Evolutionary conservation across 2,888 invertebrate genomes (phyloP), one percentile per base, ranked within the genome.

Genomic region (Chrysodeixis includens): DNA sequence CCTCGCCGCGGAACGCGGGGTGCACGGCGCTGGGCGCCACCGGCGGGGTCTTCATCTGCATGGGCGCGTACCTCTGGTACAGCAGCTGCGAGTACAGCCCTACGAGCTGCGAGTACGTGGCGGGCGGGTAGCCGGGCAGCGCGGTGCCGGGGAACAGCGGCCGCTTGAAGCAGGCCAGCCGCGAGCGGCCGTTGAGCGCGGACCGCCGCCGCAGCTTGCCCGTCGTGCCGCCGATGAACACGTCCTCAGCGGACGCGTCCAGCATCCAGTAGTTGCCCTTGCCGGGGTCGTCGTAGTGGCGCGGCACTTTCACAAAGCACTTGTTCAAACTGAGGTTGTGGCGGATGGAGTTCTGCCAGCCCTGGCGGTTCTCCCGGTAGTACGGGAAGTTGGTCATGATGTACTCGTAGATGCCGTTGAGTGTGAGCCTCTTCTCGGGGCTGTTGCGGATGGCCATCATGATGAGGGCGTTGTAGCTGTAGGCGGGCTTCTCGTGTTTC

Each of bases 251-350:
- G 30, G 98, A 98, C 1, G 99, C 98, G 90, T 99, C 99, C 84
- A 99, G 92, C 99, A 99, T 99, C 99, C 99, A 99, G 95, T 99
- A 99, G 95, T 99, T 99, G 0, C 99, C 99, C 92, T 99, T 99
- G 4, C 99, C 99, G 0, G 99, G 99, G 91, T 99, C 99, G 93
- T 99, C 99, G 94, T 99, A 99, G 88, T 99, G 99, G 0, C 99
- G 96, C 3, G 99, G 98, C 73, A 99, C 98, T 95, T 99, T 99
- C 73, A 99, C 98, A 91, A 99, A 99, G 90, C 99, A 99, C 95
- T 99, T 99, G 95, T 99, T 99, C 81, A 99, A 95, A 83, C 98
- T 99, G 7, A 99, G 96, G 92, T 99, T 99, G 95, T 99, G 99
- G 4, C 99, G 96, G 82, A 99, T 99, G 0, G 99, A 99, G 92